phyloP scores from a whole-genome alignment of 92 coral and sea anemone genomes.

The Metridium senile region DNA sequence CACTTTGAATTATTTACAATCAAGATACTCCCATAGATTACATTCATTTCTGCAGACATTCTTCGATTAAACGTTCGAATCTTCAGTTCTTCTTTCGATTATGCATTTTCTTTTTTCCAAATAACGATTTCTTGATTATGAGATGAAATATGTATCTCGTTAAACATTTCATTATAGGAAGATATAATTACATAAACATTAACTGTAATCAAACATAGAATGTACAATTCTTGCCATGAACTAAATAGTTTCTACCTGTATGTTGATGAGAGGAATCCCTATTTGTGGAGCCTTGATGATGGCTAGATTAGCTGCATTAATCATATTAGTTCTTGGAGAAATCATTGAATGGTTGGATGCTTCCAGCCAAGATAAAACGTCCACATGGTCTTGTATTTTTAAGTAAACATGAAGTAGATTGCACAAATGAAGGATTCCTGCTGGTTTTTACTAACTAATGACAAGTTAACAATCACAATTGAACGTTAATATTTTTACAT shows the following conservation, averaged over 20 bases:
- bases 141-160: background rate
- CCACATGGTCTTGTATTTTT: background rate
- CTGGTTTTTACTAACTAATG: conserved; percentile 1
- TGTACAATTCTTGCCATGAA: background rate
- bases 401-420: conserved; percentile 11
- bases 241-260: background rate
- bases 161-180: background rate
- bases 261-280: background rate
- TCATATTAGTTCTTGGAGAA: conserved; percentile 6
- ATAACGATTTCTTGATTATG: background rate
- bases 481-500: background rate
- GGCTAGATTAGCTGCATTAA: conserved; percentile 5
- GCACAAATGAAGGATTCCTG: conserved; percentile 4
- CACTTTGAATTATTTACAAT: conserved; percentile 21
- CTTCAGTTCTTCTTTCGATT: background rate
- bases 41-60: background rate
- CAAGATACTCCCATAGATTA: conserved; percentile 15
- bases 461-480: background rate
- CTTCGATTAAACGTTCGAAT: background rate
- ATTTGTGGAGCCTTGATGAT: conserved; percentile 13
- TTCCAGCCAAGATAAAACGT: background rate
- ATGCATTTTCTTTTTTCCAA: background rate
- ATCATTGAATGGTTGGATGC: background rate
- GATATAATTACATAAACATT: background rate
- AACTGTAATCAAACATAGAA: background rate